phyloP scores from a whole-genome alignment of 2,797 vertebrate genomes.

The Silurus aristotelis region DNA sequence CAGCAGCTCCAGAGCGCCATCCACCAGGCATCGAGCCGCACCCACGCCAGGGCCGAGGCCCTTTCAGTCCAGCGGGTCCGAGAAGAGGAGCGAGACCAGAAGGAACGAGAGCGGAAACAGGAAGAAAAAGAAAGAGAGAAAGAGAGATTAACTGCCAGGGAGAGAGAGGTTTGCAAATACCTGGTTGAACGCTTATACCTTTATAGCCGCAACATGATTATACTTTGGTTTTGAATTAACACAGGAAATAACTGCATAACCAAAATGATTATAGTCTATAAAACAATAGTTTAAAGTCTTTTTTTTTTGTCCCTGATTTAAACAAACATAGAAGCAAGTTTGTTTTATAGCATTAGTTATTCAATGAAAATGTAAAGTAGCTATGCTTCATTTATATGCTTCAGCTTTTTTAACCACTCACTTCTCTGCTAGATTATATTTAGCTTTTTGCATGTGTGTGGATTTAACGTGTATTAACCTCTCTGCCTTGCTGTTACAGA shows the following conservation, averaged over 20 bases:
- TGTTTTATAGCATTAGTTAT: background rate
- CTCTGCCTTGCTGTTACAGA: conserved; percentile 99
- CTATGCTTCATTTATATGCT: conserved; percentile 24
- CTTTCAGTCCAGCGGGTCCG: conserved; percentile 74
- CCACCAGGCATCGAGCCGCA: conserved; percentile 74
- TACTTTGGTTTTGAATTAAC: conserved; percentile 4
- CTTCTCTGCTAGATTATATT: conserved; percentile 36
- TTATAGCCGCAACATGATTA: conserved; percentile 4
- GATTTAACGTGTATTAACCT: conserved; percentile 82
- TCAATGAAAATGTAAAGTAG: background rate
- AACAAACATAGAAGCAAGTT: background rate
- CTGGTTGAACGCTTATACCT: conserved; percentile 40
- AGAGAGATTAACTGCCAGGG: conserved; percentile 63
- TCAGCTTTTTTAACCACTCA: conserved; percentile 28
- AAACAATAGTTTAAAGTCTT: background rate
- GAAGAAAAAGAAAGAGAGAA: conserved; percentile 58
- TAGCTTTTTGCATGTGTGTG: conserved; percentile 65
- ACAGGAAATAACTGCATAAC: background rate
- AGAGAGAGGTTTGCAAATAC: conserved; percentile 79
- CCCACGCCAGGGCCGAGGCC: conserved; percentile 71
- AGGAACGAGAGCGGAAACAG: conserved; percentile 61
- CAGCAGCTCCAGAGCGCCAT: conserved; percentile 86
- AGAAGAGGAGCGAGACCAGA: conserved; percentile 62
- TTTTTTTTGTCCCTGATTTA: background rate
- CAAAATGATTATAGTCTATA: background rate